phyloP scores from a whole-genome alignment of 2,113 vertebrate genomes.

The Oryzias javanicus region DNA sequence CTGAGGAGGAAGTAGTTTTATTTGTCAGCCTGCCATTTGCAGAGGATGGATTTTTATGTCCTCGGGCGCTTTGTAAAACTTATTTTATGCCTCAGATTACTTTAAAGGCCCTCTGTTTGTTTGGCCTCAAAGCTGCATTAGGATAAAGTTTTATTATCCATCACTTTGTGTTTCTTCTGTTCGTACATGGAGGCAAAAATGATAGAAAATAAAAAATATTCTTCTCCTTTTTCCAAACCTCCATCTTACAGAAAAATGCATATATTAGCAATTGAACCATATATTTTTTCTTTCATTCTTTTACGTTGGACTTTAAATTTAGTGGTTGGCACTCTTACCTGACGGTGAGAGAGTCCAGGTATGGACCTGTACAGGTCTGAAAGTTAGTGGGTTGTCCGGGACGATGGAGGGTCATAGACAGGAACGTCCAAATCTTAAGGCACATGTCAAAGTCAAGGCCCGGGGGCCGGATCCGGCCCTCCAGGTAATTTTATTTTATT shows the following conservation, averaged over 20 bases:
- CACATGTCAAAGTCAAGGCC: too few species aligned
- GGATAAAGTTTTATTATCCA: neutral
- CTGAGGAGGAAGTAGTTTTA: slow-evolving; percentile 40
- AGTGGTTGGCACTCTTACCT: too few species aligned
- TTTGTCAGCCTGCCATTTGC: slow-evolving; percentile 13
- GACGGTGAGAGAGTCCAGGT: too few species aligned
- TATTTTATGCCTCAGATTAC: slow-evolving; percentile 23
- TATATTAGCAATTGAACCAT: neutral
- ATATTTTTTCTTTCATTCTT: too few species aligned
- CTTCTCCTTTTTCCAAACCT: neutral
- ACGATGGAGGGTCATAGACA: too few species aligned
- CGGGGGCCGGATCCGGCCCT: too few species aligned
- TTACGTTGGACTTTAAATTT: too few species aligned
- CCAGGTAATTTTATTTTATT: too few species aligned
- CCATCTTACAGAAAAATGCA: neutral
- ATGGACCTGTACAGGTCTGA: too few species aligned
- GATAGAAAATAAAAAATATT: neutral
- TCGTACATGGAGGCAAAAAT: neutral
- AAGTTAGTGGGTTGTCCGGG: too few species aligned
- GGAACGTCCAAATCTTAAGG: too few species aligned
- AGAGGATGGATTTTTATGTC: slow-evolving; percentile 36
- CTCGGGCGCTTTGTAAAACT: slow-evolving; percentile 19
- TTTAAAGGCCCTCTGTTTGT: slow-evolving; percentile 28
- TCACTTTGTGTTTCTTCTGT: slow-evolving; percentile 1
- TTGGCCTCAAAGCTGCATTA: neutral